Conservation (phyloP, 1,140 invertebrate species). For the Piezodorus guildinii region DNA sequence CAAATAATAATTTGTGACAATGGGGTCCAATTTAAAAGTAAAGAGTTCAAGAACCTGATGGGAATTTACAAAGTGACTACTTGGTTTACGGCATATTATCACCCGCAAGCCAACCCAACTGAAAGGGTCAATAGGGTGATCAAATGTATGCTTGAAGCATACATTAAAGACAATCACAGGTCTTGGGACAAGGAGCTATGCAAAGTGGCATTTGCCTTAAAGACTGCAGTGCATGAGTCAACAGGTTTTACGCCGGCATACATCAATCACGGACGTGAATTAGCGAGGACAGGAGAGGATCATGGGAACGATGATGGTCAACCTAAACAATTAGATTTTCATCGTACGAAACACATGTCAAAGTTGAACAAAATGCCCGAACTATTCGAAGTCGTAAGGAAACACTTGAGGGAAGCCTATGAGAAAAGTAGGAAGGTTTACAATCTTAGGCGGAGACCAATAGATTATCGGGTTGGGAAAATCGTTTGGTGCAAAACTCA, state of each 20-base stretch:
- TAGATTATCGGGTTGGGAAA: too few relatives aligned
- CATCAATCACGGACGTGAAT: constrained; percentile 33
- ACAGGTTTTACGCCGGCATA: constrained; percentile 34
- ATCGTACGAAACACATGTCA: background rate
- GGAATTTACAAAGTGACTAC: too few relatives aligned
- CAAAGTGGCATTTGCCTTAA: constrained; percentile 35
- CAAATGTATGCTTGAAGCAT: constrained; percentile 33
- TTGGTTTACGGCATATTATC: background rate
- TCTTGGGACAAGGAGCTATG: constrained; percentile 32
- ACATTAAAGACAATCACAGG: constrained; percentile 32
- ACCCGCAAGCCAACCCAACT: constrained; percentile 33
- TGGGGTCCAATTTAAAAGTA: too few relatives aligned
- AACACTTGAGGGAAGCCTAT: background rate
- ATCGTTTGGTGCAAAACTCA: background rate
- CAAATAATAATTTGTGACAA: too few relatives aligned
- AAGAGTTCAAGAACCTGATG: too few relatives aligned
- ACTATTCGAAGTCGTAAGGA: background rate
- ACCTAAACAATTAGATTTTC: background rate
- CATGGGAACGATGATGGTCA: background rate
- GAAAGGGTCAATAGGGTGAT: constrained; percentile 36
- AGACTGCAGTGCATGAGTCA: constrained; percentile 32
- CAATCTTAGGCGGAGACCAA: too few relatives aligned
- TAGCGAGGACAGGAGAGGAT: constrained; percentile 24
- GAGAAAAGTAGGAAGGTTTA: too few relatives aligned
- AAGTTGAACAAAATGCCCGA: background rate